These are phyloP conservation scores for Plebejus anna DNA, from an alignment of 2,888 invertebrate genomes.

Conservation along the genomic window DNA sequence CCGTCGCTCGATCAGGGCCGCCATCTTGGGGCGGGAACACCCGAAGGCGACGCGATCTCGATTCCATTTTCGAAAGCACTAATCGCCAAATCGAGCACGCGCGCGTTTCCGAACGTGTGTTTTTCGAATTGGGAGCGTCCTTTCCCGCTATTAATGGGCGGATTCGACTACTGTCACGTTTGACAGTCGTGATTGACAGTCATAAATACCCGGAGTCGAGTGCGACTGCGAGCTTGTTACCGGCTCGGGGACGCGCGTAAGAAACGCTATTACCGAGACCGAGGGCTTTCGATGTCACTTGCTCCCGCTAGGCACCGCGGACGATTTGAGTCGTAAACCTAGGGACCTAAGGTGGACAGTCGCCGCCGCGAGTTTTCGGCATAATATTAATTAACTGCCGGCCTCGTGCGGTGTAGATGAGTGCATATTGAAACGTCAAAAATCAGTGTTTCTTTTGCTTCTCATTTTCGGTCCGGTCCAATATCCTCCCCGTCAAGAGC, in stretches of 20 bases:
- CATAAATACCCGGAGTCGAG: conserved; percentile 72
- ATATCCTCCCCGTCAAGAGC: conserved; percentile 70
- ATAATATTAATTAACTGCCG: conserved; percentile 59
- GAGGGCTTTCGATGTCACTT: conserved; percentile 56
- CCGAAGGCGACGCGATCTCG: conserved; percentile 77
- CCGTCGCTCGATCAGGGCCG: conserved; percentile 73
- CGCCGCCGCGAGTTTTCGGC: conserved; percentile 42
- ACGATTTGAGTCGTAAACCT: conserved; percentile 39
- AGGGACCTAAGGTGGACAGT: conserved; percentile 44
- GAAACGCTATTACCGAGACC: conserved; percentile 62
- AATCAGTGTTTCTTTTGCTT: conserved; percentile 73
- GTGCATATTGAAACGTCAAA: conserved; percentile 78
- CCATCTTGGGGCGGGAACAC: conserved; percentile 77
- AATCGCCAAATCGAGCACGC: conserved; percentile 77
- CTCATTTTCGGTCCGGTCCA: conserved; percentile 71
- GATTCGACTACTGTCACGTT: conserved; percentile 76
- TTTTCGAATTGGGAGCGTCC: conserved; percentile 74
- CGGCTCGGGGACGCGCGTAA: conserved; percentile 50
- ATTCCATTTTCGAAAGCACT: conserved; percentile 78
- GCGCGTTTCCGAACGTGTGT: conserved; percentile 72
- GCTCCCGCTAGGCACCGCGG: conserved; percentile 34
- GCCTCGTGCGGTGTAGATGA: conserved; percentile 58
- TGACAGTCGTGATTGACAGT: conserved; percentile 77
- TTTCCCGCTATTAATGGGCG: conserved; percentile 69
- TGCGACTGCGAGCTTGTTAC: conserved; percentile 70